Conservation (phyloP, 2,797 vertebrate species). For the Steatocranus sp. region DNA sequence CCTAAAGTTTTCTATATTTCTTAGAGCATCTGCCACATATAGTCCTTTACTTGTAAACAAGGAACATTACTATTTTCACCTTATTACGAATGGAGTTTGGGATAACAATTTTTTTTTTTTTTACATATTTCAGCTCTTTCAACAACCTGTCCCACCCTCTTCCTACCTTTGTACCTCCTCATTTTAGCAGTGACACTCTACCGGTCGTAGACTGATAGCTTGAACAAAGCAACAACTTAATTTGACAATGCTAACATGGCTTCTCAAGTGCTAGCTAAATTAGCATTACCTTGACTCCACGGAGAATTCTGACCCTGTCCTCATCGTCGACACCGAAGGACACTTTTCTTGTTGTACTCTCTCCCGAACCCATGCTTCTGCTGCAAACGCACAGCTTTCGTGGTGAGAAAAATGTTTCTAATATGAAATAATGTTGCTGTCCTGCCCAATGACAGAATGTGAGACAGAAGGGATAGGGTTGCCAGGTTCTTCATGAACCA, state of each 20-base stretch:
- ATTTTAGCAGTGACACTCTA: neutral
- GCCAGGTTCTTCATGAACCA: conserved; percentile 7
- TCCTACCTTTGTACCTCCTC: neutral
- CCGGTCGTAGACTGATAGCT: neutral
- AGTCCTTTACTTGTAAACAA: neutral
- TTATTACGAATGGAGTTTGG: neutral
- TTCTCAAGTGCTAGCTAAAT: conserved; percentile 40
- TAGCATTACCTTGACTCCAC: conserved; percentile 86
- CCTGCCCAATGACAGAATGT: conserved; percentile 52
- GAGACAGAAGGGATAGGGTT: conserved; percentile 57
- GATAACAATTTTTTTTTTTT: too few species aligned
- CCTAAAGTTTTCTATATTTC: neutral
- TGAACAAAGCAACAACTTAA: neutral
- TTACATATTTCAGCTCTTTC: neutral
- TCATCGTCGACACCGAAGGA: conserved; percentile 88
- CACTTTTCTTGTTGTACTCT: conserved; percentile 83
- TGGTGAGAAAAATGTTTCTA: neutral
- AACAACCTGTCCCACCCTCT: neutral
- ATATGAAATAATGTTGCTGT: neutral
- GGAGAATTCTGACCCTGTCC: conserved; percentile 85
- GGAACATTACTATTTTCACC: accelerated
- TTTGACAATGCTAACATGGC: conserved; percentile 18
- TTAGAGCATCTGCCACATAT: accelerated
- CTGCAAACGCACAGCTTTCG: neutral
- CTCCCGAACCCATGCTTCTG: conserved; percentile 78